Evolutionary conservation across 1,140 invertebrate species (phyloP), one percentile per base, ranked within the genome.

Genomic region (Zaprionus africanus): DNA sequence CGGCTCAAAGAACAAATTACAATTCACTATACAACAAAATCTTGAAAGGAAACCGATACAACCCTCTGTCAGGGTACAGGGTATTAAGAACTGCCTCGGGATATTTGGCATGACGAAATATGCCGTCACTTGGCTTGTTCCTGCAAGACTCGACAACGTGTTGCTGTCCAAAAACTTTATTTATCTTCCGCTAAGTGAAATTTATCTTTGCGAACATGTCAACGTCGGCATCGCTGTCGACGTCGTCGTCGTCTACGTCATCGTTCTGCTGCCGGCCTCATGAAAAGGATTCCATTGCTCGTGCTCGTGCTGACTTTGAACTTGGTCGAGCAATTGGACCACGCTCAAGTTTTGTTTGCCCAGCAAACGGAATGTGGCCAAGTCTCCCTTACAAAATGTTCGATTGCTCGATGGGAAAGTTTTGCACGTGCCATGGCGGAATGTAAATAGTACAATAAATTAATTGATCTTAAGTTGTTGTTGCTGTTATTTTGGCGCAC

Each of bases 141-240:
- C 56, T 43, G 66, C 68, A 24, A 24, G 22, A 26, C 61, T 31
- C 62, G 58, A 51, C 73, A 79, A 67, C 73, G 60, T 71, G 80
- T 64, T 78, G 75, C 73, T 87, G 79, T 76, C 85, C 36, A 61
- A 88, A 79, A 90, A 88, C 85, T 88, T 88, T 88, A 90, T 81
- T 81, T 88, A 88, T 88, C 80, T 81, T 76, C 76, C 59, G 78
- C 85, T 90, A 88, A 88, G 85, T 88, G 85, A 88, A 88, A 90
- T 88, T 88, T 90, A 88, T 90, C 85, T 85, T 85, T 74, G 79
- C 69, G 59, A 79, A 86, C 81, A 85, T 85, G 85, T 88, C 84
- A 88, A 67, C 84, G 83, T 60, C 73, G 69, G n/a, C 53, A 26
- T 61, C 24, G 68, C 34, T 28, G 56, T 58, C 46, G 43, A 13